Base-by-base conservation (phyloP, 2,113 vertebrate species). In the Myotis davidii region DNA sequence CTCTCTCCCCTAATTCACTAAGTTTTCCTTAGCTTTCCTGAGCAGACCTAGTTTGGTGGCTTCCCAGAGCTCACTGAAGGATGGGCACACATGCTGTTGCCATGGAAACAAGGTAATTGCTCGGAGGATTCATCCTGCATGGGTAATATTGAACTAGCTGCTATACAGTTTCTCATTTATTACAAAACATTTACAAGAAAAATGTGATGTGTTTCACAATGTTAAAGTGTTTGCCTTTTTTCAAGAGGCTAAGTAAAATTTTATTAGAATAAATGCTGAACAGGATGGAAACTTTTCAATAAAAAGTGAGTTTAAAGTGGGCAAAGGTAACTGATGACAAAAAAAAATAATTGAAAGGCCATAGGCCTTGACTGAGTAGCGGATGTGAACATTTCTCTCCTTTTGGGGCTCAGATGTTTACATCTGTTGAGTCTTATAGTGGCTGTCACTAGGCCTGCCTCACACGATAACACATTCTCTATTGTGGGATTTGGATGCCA, bases 31-130 rank as follows among this genome's bases (percentile, higher is more conserved):
- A 88, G 89, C 73, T 88, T 90, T 92, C 39, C 78, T 37, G 69
- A 92, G 64, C 85, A 96, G 56, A 85, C 65, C 65, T 56, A 85
- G 69, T 94, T 92, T 95, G 45, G 64, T 94, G 45, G 65, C 61
- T 95, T 97, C 48, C 78, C 32, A 39, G 42, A 89, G 86, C 83
- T 88, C 56, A 77, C 3, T 52, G 65, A 91, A 94, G 76, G 59
- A 94, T 89, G 52, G 90, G 27, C 86, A 97, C 94, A 94, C 91
- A 94, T 72, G 67, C 52, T 29, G 86, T 96, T 94, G 70, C 89
- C 96, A 95, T 97, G 88, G 97, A 94, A 97, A 97, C 89, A 94
- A 96, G 90, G 88, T 96, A 94, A 97, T 97, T 94, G 91, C 86
- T 97, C 64, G 65, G 83, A 94, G 85, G 81, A 91, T 96, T 92